Evolutionary conservation across 2,797 vertebrate species (phyloP), one percentile per base, ranked within the genome.

Genomic region (Sternarchorhynchus goeldii): DNA sequence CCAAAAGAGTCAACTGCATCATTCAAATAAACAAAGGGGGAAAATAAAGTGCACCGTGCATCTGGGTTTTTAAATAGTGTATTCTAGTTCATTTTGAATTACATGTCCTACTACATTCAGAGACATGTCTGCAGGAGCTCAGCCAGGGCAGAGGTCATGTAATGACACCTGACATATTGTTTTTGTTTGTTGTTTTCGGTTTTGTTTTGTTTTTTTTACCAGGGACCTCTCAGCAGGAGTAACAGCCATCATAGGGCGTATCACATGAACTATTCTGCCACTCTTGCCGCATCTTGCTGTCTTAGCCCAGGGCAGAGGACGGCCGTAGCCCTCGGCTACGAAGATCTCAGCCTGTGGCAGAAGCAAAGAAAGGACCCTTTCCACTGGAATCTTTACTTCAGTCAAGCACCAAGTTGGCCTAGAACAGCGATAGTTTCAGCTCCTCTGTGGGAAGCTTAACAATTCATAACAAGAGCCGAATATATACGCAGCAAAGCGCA

Each of bases 291-390:
- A 66, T 67, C 53, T 32, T 81, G 53, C 59, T 64, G 73, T 63
- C 25, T 73, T 69, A 63, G 80, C 75, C 70, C 75, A 69, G 80
- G 75, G 80, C 64, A 63, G 62, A 77, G 57, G 80, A 81, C 67
- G 62, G 75, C 36, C 80, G 45, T 81, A 67, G 70, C 80, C 80
- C 67, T 73, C 56, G 70, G 80, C 75, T 77, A 77, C 5, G 64
- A 63, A 50, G 31, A 75, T 64, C 70, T 74, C 63, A 69, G 80
- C 75, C 75, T 41, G 50, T 81, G 69, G 75, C 79, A 77, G 73
- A 81, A 12, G 39, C 70, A 69, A 77, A 74, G 67, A 69, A 76
- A 68, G 41, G 56, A 67, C 68, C 58, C 69, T 76, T 73, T 69
- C 64, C 66, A 58, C 71, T 41, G 57, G 74, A 70, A 77, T 56